Percentiles rank a stretch among this genome's conserved stretches.
Evolutionary conservation across 2,113 vertebrate genomes (phyloP).

Genomic region (Numida meleagris): DNA sequence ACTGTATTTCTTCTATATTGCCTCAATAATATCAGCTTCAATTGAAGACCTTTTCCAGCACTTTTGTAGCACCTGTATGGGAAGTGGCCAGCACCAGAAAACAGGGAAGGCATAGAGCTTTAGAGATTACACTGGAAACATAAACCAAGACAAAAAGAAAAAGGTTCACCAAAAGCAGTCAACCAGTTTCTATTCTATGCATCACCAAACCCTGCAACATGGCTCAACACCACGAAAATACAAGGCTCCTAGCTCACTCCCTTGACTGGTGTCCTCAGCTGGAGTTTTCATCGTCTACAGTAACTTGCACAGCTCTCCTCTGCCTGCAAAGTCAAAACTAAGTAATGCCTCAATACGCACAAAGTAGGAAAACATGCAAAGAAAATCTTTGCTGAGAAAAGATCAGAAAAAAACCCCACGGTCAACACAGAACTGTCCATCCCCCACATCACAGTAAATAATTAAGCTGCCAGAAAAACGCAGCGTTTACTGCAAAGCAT

Average conservation of each 20-base stretch:
- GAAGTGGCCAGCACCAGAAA: neutral
- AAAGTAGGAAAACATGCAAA: neutral
- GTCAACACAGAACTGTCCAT: neutral
- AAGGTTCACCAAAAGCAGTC: neutral
- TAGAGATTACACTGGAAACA: neutral
- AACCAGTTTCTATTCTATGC: neutral
- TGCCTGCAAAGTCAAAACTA: neutral
- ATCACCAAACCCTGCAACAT: neutral
- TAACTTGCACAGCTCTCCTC: neutral
- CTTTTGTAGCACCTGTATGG: neutral
- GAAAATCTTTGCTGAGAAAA: neutral
- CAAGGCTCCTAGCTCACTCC: neutral
- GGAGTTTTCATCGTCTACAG: neutral
- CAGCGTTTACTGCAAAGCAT: neutral
- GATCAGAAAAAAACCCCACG: neutral
- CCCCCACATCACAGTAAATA: neutral
- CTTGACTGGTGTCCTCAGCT: neutral
- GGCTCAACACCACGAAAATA: neutral
- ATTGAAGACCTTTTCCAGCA: neutral
- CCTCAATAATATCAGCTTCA: neutral
- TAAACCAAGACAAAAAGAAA: neutral
- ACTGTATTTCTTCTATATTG: neutral
- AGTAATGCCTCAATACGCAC: neutral
- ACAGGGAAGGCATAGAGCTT: neutral
- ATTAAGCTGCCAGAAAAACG: neutral